Evolutionary conservation across 2,797 vertebrate genomes (phyloP), one percentile per base, ranked within the genome.

Genomic region (Lutjanus argentimaculatus): DNA sequence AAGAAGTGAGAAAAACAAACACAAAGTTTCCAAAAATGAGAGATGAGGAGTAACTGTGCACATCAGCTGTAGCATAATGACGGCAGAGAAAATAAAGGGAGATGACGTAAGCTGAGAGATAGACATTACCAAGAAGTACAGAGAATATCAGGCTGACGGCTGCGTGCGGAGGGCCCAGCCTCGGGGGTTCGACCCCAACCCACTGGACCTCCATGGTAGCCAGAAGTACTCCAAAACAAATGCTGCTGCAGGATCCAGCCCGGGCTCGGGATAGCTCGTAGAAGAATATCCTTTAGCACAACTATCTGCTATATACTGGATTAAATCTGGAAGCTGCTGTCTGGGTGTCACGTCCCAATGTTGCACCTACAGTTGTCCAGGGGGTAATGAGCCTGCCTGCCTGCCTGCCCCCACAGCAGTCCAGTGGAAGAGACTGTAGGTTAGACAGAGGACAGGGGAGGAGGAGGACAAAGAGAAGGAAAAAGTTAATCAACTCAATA

Each of bases 81-180:
- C 11, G 10, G 58, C 8, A 17, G 14, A 67, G 59, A 46, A 51
- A 75, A 53, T 40, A 68, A 51, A 75, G 7, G 19, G 7, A 82
- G 71, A 56, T 73, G 59, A 77, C 2, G 22, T 25, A 82, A 61
- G 76, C 71, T 21, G 36, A 79, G 69, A 69, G 51, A 55, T 3
- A 62, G 67, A 88, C 67, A 52, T 95, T 95, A 96, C 95, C 94
- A 57, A 95, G 84, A 77, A 95, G 82, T 55, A 95, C 9, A 14
- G 89, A 84, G 77, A 95, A 36, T 62, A 95, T 83, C 84, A 96
- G 79, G 75, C 81, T 55, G 48, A 84, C 42, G 17, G 80, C 75
- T 77, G 61, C 51, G 55, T 84, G 72, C 11, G 76, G 69, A 79
- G 85, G 78, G 78, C 87, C 89, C 75, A 74, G 77, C 78, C 85